Percentiles rank a stretch among this genome's conserved stretches.
Conservation (phyloP, 2,113 vertebrate genomes). For the Sialia sialis region DNA sequence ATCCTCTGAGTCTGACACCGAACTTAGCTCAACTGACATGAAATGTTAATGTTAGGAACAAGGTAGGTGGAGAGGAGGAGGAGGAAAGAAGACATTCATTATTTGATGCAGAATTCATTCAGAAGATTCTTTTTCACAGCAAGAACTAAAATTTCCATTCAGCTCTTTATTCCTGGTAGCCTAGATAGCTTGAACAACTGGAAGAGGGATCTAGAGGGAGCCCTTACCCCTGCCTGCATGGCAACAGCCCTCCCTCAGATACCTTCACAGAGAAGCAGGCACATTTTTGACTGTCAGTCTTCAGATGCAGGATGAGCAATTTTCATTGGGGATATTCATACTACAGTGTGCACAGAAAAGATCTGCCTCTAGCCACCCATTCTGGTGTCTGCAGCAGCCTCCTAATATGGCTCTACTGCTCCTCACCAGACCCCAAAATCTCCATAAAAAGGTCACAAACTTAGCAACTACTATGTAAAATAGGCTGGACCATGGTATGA, state of each 20-base stretch:
- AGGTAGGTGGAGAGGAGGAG: slow-evolving; percentile 46
- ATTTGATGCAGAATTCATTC: slow-evolving; percentile 52
- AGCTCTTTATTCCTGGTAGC: slow-evolving; percentile 30
- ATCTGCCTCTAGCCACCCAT: background rate
- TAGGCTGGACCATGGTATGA: background rate
- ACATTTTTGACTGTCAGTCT: background rate
- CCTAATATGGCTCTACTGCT: background rate
- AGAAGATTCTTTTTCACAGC: slow-evolving; percentile 39
- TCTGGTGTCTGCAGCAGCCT: background rate
- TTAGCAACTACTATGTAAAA: background rate
- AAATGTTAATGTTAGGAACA: slow-evolving; percentile 61
- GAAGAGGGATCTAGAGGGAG: slow-evolving; percentile 1
- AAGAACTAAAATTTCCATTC: slow-evolving; percentile 52
- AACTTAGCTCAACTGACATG: slow-evolving; percentile 53
- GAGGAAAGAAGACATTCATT: slow-evolving; percentile 49
- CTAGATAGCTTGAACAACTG: background rate
- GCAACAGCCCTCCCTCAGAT: background rate
- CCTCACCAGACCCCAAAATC: background rate
- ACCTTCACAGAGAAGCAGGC: background rate
- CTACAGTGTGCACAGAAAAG: background rate
- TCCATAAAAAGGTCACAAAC: background rate
- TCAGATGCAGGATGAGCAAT: background rate
- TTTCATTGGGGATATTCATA: background rate
- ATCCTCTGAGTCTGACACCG: slow-evolving; percentile 51
- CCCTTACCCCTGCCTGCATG: background rate